Percentiles rank a stretch among this genome's conserved stretches.
Evolutionary conservation across 2,888 invertebrate species (phyloP).

Genomic region (Diogma glabrata): DNA sequence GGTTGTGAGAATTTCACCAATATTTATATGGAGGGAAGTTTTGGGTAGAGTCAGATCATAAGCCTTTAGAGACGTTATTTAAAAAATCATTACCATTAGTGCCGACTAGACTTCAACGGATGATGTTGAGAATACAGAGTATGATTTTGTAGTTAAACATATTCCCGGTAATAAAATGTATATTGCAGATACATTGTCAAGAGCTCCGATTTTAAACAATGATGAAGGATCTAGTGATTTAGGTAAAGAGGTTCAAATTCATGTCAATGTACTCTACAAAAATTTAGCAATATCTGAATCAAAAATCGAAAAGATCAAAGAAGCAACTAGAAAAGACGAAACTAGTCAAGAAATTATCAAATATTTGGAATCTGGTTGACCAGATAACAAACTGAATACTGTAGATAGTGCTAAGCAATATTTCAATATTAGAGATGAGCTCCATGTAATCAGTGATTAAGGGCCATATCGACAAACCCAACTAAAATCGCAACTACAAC

Average conservation of each 20-base stretch:
- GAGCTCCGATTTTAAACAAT: background rate
- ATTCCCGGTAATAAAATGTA: background rate
- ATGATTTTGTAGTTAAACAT: background rate
- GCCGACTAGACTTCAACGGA: background rate
- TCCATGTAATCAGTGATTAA: constrained; percentile 11
- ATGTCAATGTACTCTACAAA: background rate
- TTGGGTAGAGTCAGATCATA: background rate
- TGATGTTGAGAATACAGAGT: background rate
- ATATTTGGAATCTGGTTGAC: background rate
- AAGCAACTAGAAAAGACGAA: background rate
- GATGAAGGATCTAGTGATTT: background rate
- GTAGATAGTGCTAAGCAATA: constrained; percentile 5
- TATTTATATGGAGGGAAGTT: background rate
- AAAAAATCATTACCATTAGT: background rate
- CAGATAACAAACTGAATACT: background rate
- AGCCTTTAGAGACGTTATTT: background rate
- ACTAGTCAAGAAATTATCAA: background rate
- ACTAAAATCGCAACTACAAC: too few relatives aligned
- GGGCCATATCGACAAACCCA: too few relatives aligned
- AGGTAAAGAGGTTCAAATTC: background rate
- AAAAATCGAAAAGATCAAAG: background rate
- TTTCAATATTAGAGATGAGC: constrained; percentile 15
- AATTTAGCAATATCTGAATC: background rate
- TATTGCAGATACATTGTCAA: background rate
- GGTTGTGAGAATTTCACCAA: background rate